A percentile compares a stretch with the other conserved stretches of the same genome.
These are phyloP conservation scores for Hesperia comma DNA, from an alignment of 2,888 invertebrate species.

Conservation along the genomic window DNA sequence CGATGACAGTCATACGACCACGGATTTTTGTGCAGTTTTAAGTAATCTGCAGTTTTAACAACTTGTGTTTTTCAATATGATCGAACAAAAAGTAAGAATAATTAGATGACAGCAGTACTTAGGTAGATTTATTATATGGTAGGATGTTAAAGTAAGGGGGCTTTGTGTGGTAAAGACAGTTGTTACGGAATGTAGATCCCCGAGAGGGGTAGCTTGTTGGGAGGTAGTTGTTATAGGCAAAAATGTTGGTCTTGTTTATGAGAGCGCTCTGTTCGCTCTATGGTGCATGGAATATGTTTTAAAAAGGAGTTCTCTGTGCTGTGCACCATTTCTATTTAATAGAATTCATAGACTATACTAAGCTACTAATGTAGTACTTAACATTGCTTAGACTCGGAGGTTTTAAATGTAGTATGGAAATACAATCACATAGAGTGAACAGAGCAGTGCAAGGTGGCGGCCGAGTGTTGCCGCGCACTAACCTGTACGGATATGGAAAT, in stretches of 20 bases:
- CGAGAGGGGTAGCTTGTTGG: slow-evolving; percentile 22
- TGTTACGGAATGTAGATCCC: slow-evolving; percentile 33
- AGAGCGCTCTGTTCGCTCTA: slow-evolving; percentile 27
- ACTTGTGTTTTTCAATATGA: slow-evolving; percentile 24
- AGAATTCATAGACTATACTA: slow-evolving; percentile 12
- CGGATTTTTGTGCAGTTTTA: slow-evolving; percentile 15
- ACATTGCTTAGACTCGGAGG: slow-evolving; percentile 7
- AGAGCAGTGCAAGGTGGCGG: slow-evolving; percentile 34
- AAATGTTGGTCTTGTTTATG: slow-evolving; percentile 32
- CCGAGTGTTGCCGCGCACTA: slow-evolving; percentile 53
- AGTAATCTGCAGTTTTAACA: slow-evolving; percentile 13
- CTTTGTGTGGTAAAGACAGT: slow-evolving; percentile 41
- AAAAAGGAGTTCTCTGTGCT: not conserved
- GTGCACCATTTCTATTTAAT: slow-evolving; percentile 14
- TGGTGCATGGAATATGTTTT: slow-evolving; percentile 7
- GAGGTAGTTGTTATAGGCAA: slow-evolving; percentile 43
- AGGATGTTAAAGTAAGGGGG: slow-evolving; percentile 43
- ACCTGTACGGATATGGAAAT: slow-evolving; percentile 55
- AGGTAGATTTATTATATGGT: slow-evolving; percentile 59
- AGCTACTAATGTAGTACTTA: slow-evolving; percentile 30
- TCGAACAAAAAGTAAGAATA: slow-evolving; percentile 32
- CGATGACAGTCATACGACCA: slow-evolving; percentile 10
- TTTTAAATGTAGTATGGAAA: not conserved
- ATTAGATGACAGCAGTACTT: slow-evolving; percentile 57
- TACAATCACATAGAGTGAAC: slow-evolving; percentile 17